Evolutionary conservation across 2,797 vertebrate genomes (phyloP).

Genomic region (Buceros bicornis): DNA sequence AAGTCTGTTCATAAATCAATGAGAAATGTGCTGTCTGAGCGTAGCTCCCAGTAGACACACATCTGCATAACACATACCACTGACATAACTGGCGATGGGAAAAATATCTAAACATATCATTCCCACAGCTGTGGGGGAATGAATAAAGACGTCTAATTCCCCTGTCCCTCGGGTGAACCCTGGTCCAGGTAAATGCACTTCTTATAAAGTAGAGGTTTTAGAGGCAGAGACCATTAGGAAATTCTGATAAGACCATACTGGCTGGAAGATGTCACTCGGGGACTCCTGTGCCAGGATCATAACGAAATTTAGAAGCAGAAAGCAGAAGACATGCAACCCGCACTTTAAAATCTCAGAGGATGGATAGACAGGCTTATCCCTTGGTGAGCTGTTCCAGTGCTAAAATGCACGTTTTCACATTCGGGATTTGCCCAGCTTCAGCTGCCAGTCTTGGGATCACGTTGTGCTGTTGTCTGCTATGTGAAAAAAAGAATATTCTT

Average conservation of each 20-base stretch:
- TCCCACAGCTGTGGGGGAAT: constrained; percentile 33
- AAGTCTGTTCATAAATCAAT: constrained; percentile 61
- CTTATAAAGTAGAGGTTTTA: neutral
- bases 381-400: neutral
- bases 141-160: neutral
- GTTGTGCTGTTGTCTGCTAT: neutral
- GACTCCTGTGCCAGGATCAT: neutral
- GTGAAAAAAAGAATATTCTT: neutral
- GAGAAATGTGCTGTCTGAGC: constrained; percentile 55
- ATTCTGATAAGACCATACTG: neutral
- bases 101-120: constrained; percentile 45
- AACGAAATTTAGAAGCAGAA: neutral
- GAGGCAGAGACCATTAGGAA: neutral
- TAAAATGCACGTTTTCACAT: neutral
- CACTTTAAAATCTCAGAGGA: neutral
- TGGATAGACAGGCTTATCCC: neutral
- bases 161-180: neutral
- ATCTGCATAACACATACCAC: constrained; percentile 65
- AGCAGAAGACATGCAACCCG: neutral
- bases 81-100: constrained; percentile 4
- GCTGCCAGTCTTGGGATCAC: neutral
- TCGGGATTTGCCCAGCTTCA: neutral
- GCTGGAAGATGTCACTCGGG: neutral
- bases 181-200: constrained; percentile 25
- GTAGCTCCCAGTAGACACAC: constrained; percentile 32